A percentile compares a stretch with the other conserved stretches of the same genome.
Conservation (phyloP, 2,797 vertebrate species). For the Sus cebifrons region DNA sequence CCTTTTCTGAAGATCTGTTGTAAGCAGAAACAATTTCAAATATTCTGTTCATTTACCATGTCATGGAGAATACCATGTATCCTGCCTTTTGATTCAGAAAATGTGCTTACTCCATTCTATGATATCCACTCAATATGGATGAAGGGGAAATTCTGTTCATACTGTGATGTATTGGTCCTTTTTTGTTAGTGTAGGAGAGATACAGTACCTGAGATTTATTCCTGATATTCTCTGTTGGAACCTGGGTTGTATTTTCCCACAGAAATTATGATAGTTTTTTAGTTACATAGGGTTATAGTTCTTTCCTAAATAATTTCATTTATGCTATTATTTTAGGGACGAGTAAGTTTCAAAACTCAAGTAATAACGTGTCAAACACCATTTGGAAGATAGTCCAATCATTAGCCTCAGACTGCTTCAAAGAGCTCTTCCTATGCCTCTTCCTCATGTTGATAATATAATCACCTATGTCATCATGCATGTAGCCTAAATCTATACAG, state of each 20-base stretch:
- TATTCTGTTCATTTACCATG: background rate
- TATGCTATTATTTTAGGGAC: background rate
- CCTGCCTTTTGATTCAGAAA: conserved; percentile 28
- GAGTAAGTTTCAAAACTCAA: background rate
- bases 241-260: background rate
- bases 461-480: too few species aligned
- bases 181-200: background rate
- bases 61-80: background rate
- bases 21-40: background rate
- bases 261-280: background rate
- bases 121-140: background rate
- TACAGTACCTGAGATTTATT: background rate
- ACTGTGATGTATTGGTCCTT: background rate
- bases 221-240: background rate
- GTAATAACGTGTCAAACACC: background rate
- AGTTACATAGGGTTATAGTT: background rate
- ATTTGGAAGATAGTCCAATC: background rate
- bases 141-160: background rate
- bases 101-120: background rate
- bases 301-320: background rate
- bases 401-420: background rate
- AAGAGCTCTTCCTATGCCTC: background rate
- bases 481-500: background rate
- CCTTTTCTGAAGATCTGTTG: background rate
- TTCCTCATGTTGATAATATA: background rate